A percentile compares a stretch with the other conserved stretches of the same genome.
Conservation (phyloP, 2,888 invertebrate species). For the Sisyra nigra region DNA sequence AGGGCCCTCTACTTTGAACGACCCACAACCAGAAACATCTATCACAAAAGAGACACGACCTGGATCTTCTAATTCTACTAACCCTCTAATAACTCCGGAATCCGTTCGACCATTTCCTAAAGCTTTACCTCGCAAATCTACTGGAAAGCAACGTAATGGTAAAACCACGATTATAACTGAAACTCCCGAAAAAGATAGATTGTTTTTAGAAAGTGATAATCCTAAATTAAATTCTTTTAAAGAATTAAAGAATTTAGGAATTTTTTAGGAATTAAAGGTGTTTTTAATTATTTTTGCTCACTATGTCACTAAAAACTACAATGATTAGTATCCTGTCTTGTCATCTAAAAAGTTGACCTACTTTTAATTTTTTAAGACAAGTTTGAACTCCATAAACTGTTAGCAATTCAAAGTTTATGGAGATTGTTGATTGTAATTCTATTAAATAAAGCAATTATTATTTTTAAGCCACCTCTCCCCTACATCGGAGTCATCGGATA, state of each 20-base stretch:
- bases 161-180: constrained; percentile 9
- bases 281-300: constrained; percentile 10
- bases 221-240: constrained; percentile 7
- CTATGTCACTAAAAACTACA: constrained; percentile 3
- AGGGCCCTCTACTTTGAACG: too few relatives aligned
- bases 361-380: too few relatives aligned
- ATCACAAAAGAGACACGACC: too few relatives aligned
- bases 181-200: constrained; percentile 10
- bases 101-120: constrained; percentile 8
- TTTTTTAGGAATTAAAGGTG: constrained; percentile 10
- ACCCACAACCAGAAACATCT: too few relatives aligned
- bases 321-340: too few relatives aligned
- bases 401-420: too few relatives aligned
- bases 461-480: too few relatives aligned
- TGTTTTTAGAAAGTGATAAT: constrained; percentile 10
- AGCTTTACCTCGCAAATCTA: constrained; percentile 9
- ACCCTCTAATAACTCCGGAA: constrained; percentile 9
- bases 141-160: constrained; percentile 6
- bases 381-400: too few relatives aligned
- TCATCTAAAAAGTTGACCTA: too few relatives aligned
- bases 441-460: too few relatives aligned
- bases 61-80: constrained; percentile 8
- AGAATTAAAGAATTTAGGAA: constrained; percentile 8
- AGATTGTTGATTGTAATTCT: too few relatives aligned
- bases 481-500: too few relatives aligned